Conservation (phyloP, 2,113 vertebrate genomes). For the Condylura cristata region DNA sequence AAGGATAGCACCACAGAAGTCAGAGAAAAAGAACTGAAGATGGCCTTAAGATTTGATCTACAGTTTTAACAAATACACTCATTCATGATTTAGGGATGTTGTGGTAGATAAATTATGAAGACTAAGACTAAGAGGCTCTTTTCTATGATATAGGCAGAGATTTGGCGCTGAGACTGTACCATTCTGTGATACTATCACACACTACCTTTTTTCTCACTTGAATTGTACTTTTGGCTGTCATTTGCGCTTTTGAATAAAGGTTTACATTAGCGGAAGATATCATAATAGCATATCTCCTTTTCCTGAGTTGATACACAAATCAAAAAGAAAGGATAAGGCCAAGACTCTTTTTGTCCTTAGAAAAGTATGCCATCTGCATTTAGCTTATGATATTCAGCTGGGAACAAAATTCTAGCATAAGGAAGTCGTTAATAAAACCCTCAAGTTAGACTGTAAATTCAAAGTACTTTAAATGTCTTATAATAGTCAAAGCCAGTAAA, state of each 20-base stretch:
- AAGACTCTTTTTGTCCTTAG: constrained; percentile 83
- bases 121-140: constrained; percentile 82
- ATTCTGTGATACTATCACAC: constrained; percentile 82
- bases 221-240: constrained; percentile 86
- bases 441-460: constrained; percentile 85
- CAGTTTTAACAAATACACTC: constrained; percentile 88
- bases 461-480: constrained; percentile 86
- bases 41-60: constrained; percentile 83
- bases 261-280: constrained; percentile 82
- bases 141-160: constrained; percentile 86
- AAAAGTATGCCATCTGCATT: constrained; percentile 87
- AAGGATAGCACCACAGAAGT: constrained; percentile 54
- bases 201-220: constrained; percentile 86
- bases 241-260: constrained; percentile 87
- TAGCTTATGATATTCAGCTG: constrained; percentile 83
- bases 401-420: constrained; percentile 87
- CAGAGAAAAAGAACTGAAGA: constrained; percentile 84
- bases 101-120: constrained; percentile 90
- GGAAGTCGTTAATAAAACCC: constrained; percentile 86
- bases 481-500: constrained; percentile 88
- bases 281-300: constrained; percentile 81
- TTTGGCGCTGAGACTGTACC: constrained; percentile 86
- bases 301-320: constrained; percentile 81
- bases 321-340: constrained; percentile 83
- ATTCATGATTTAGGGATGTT: constrained; percentile 88